Conservation (phyloP, 1,140 invertebrate genomes). For the Doryteuthis pealeii region DNA sequence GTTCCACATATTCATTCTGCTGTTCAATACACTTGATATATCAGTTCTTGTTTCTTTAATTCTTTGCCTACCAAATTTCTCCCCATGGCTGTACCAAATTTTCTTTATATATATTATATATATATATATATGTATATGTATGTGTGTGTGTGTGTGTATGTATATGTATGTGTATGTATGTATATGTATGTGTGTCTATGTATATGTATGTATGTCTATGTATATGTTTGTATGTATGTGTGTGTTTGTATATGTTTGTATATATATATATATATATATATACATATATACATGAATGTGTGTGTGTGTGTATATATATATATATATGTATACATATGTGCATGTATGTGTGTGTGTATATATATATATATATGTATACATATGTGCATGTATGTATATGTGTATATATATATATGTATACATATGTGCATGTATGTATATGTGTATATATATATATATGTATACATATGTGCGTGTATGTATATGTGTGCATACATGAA, state of each 20-base stretch:
- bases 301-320: not conserved
- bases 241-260: not conserved
- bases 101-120: not conserved
- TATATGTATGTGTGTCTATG: not conserved
- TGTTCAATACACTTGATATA: too few relatives aligned
- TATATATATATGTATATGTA: not conserved
- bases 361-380: not conserved
- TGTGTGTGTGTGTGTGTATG: not conserved
- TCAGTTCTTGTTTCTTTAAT: too few relatives aligned
- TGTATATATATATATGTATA: not conserved
- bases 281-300: not conserved
- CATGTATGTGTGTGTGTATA: not conserved
- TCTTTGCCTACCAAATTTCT: too few relatives aligned
- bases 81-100: too few relatives aligned
- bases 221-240: not conserved
- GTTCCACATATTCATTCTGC: too few relatives aligned
- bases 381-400: not conserved
- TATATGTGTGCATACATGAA: not conserved
- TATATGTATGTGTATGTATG: not conserved
- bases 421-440: not conserved
- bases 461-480: not conserved
- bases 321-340: not conserved
- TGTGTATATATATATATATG: not conserved
- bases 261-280: not conserved
- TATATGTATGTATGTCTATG: not conserved